Percentiles rank a stretch among this genome's conserved stretches.
These are phyloP conservation scores for Arctocebus calabarensis DNA, from an alignment of 2,797 vertebrate species.

Conservation along the genomic window DNA sequence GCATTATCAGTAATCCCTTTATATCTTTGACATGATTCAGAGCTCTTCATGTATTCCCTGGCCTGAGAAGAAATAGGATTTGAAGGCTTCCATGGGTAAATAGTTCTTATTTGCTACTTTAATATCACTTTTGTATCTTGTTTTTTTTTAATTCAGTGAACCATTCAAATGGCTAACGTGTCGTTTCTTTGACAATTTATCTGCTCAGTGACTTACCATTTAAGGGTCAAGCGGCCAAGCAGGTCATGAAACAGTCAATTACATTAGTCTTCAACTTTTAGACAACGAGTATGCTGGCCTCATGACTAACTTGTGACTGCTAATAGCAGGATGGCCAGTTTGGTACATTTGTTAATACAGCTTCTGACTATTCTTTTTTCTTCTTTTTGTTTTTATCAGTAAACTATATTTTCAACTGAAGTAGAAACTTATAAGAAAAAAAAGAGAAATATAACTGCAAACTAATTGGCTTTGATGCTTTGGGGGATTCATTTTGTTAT, in stretches of 20 bases:
- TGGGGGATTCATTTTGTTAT: constrained; percentile 42
- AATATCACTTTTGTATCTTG: not conserved
- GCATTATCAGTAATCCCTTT: constrained; percentile 85
- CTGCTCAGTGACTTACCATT: not conserved
- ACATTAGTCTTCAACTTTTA: not conserved
- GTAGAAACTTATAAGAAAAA: constrained; percentile 42
- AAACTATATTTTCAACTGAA: constrained; percentile 48
- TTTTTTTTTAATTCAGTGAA: not conserved
- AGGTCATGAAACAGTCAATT: not conserved
- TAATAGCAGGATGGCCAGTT: not conserved
- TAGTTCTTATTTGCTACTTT: not conserved
- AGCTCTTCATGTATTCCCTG: constrained; percentile 63
- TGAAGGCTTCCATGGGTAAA: constrained; percentile 21
- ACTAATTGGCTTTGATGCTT: constrained; percentile 64
- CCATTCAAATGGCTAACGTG: not conserved
- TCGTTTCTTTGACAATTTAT: not conserved
- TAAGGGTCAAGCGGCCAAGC: not conserved
- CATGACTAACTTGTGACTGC: not conserved
- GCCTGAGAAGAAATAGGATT: constrained; percentile 59
- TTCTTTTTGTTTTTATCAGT: not conserved
- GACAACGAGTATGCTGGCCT: not conserved
- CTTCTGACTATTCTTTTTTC: not conserved
- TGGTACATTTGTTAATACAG: not conserved
- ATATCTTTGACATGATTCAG: constrained; percentile 84
- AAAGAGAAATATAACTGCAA: constrained; percentile 38